These are phyloP conservation scores for Sitta carolinensis DNA, from an alignment of 2,797 vertebrate genomes.

Conservation along the genomic window DNA sequence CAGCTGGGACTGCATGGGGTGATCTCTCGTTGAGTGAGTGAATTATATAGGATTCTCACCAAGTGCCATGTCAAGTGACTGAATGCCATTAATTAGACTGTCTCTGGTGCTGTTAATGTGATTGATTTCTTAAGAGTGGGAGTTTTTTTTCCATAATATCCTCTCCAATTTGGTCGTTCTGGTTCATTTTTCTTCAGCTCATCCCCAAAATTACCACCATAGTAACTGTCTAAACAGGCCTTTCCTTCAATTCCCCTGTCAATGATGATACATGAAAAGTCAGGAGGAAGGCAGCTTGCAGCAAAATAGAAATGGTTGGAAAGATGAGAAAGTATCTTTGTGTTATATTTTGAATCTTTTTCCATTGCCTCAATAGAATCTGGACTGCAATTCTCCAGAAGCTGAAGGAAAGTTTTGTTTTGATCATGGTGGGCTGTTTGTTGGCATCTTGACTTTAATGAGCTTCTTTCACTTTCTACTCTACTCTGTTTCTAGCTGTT, in stretches of 20 bases:
- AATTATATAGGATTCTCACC: not conserved
- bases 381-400: not conserved
- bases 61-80: not conserved
- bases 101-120: not conserved
- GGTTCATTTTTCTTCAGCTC: not conserved
- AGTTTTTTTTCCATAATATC: not conserved
- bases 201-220: rapidly evolving
- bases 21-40: not conserved
- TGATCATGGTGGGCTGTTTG: not conserved
- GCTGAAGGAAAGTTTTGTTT: not conserved
- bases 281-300: not conserved
- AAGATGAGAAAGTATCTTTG: not conserved
- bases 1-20: not conserved
- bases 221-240: not conserved
- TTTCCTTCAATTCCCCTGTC: not conserved
- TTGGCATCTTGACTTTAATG: not conserved
- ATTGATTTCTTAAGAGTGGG: not conserved
- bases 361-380: not conserved
- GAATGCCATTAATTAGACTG: not conserved
- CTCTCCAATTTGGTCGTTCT: not conserved
- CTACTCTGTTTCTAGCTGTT: rapidly evolving
- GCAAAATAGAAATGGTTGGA: not conserved
- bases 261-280: not conserved
- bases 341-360: not conserved
- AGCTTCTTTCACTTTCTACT: not conserved